A percentile compares a stretch with the other conserved stretches of the same genome.
Evolutionary conservation across 2,797 vertebrate species (phyloP).

Genomic region (Peromyscus nudipes): DNA sequence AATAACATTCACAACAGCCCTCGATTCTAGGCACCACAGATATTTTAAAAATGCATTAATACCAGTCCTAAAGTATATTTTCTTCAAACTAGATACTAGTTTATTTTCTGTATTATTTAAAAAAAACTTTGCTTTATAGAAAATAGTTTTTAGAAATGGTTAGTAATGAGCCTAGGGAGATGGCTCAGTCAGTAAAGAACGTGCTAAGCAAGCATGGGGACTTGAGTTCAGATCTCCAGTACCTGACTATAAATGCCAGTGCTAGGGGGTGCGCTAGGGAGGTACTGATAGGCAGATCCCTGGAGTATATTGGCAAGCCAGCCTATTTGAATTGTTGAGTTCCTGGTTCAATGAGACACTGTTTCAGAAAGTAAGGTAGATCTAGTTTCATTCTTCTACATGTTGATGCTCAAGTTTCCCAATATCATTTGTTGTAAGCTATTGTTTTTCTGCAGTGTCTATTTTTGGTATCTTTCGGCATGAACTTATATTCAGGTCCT

Average conservation of each 20-base stretch:
- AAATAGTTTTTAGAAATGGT: background rate
- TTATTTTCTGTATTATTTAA: background rate
- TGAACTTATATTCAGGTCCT: background rate
- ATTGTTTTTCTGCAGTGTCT: background rate
- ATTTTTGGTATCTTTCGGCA: background rate
- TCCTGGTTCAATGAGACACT: background rate
- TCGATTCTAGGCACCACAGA: background rate
- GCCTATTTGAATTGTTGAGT: background rate
- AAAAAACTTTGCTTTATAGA: background rate
- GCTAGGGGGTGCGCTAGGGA: background rate
- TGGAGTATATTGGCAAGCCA: background rate
- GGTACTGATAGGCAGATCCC: background rate
- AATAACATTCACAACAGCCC: conserved; percentile 23
- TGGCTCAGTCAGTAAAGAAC: background rate
- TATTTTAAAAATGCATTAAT: conserved; percentile 21
- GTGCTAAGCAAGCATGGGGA: background rate
- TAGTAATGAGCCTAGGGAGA: background rate
- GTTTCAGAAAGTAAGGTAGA: background rate
- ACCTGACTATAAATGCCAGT: background rate
- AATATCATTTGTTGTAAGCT: background rate
- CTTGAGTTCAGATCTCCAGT: background rate
- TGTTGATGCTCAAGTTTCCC: background rate
- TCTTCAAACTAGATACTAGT: conserved; percentile 50
- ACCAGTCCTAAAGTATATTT: conserved; percentile 1
- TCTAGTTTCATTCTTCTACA: background rate